Evolutionary conservation across 2,797 vertebrate genomes (phyloP).

Genomic region (Limnodromus scolopaceus): DNA sequence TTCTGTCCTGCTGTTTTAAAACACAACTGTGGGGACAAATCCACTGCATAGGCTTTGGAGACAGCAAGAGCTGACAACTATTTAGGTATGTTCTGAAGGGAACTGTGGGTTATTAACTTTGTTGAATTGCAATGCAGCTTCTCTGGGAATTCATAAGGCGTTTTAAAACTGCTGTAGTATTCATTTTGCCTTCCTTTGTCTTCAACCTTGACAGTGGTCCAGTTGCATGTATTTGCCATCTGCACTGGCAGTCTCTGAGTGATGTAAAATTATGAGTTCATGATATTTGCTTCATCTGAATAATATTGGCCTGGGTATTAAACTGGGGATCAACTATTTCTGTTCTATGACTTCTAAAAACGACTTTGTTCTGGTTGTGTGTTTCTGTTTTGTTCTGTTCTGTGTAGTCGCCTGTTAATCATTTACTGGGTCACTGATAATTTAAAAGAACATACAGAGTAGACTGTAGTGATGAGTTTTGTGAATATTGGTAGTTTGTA

Average conservation of each 20-base stretch:
- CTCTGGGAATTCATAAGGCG: conserved; percentile 19
- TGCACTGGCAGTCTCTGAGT: background rate
- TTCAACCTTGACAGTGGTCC: conserved; percentile 19
- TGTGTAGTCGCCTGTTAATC: background rate
- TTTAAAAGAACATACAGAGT: background rate
- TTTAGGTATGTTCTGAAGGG: conserved; percentile 61
- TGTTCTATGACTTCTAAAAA: background rate
- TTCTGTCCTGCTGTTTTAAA: conserved; percentile 66
- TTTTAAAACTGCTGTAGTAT: conserved; percentile 20
- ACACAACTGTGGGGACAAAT: conserved; percentile 58
- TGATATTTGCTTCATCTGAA: background rate
- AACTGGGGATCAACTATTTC: background rate
- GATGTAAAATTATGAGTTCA: background rate
- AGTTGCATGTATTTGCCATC: conserved; percentile 34
- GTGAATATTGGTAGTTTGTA: background rate
- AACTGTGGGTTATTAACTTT: conserved; percentile 50
- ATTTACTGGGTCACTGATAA: background rate
- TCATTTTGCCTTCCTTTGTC: conserved; percentile 56
- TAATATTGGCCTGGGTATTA: background rate
- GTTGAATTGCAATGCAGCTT: conserved; percentile 53
- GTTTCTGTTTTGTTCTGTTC: conserved; percentile 1
- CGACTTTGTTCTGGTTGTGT: background rate
- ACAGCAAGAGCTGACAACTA: conserved; percentile 62
- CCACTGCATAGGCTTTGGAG: conserved; percentile 58
- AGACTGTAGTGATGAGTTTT: background rate